These are phyloP conservation scores for Samia ricini DNA, from an alignment of 1,140 invertebrate genomes.

Conservation along the genomic window DNA sequence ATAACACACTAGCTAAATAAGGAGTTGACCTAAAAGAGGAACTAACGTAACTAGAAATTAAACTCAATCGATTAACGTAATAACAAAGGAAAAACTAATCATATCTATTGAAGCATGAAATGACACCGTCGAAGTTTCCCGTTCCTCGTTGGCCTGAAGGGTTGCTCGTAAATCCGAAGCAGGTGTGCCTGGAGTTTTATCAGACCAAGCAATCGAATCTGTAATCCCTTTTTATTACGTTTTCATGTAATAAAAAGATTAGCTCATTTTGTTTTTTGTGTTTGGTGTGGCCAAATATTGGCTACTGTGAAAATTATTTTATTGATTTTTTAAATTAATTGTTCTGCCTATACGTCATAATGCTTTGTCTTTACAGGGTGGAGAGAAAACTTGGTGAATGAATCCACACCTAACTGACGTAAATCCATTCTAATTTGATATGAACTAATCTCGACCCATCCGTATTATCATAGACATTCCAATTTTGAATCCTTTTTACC, in stretches of 20 bases:
- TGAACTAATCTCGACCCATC: too few relatives aligned
- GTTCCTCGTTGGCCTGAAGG: slow-evolving; percentile 34
- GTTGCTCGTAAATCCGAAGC: slow-evolving; percentile 59
- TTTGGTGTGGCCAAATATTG: not conserved
- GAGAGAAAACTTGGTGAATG: too few relatives aligned
- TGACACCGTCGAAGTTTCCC: slow-evolving; percentile 36
- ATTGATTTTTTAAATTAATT: not conserved
- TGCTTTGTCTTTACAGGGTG: too few relatives aligned
- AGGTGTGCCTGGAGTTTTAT: slow-evolving; percentile 59
- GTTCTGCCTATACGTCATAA: too few relatives aligned
- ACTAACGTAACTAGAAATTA: not conserved
- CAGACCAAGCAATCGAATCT: slow-evolving; percentile 66
- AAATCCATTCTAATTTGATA: too few relatives aligned
- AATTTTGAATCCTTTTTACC: too few relatives aligned
- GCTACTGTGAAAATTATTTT: not conserved
- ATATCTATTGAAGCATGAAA: slow-evolving; percentile 40
- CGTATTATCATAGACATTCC: too few relatives aligned
- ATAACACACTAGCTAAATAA: not conserved
- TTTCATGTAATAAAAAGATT: slow-evolving; percentile 52
- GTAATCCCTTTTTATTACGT: slow-evolving; percentile 67
- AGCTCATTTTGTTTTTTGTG: slow-evolving; percentile 25
- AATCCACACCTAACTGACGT: too few relatives aligned
- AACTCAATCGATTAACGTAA: not conserved
- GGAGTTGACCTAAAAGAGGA: not conserved
- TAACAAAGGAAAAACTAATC: slow-evolving; percentile 25